Evolutionary conservation across 2,888 invertebrate species (phyloP), one percentile per base, ranked within the genome.

Genomic region (Melinaea marsaeus): DNA sequence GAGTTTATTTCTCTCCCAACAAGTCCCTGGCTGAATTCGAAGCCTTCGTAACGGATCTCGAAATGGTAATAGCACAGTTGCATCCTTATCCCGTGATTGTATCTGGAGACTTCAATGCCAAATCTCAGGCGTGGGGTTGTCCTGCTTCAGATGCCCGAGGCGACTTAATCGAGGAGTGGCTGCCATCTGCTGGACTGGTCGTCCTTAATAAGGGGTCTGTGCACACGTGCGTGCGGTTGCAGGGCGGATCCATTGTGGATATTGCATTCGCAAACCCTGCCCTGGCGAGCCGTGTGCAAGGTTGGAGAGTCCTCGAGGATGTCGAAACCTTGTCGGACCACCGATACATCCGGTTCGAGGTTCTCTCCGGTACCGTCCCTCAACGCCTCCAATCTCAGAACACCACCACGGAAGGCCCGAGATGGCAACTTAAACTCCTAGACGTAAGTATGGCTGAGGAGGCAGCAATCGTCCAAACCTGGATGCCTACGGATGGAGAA

Each of bases 1-100:
- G 70, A 0, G 65, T 61, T 0, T 74, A 73, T 42, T 72, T 71
- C 63, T 71, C 71, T 0, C 73, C 72, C 0, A 73, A 70, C 33
- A 55, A 68, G 6, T 51, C 45, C 4, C 57, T 72, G 3, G 55
- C 64, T 0, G 70, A 74, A 4, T 73, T 71, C 7, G 72, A 72
- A 48, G n/a, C 4, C 2, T 66, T 67, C 7, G 64, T 72, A 0
- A 57, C 9, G 1, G 61, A 46, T 6, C 13, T 70, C 2, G 58
- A n/a, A 9, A 9, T 34, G 1, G 47, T 37, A 2, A 2, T 37
- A 37, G 37, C 5, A 37, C 37, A 37, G 37, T 4, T 7, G 5
- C 7, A 1, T 6, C 37, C 37, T 58, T 6, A 13, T 6, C 59
- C 57, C 0, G 65, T 65, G 45, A 11, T 66, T 0, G 55, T 66